Conservation (phyloP, 2,888 invertebrate species). For the Creontiades dilutus region DNA sequence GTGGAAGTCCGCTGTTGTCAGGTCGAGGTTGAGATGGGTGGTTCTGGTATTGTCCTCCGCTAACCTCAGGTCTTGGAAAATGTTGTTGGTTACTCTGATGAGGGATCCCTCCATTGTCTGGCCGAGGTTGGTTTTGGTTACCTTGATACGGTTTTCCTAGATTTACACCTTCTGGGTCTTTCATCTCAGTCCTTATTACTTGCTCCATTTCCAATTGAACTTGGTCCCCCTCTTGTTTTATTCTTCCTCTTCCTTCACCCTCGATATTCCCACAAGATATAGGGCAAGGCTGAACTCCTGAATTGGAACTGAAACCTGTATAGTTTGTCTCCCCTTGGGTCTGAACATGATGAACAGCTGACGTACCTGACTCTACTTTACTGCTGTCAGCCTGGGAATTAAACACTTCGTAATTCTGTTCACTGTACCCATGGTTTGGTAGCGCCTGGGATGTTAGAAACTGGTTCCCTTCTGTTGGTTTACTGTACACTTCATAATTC, state of each 20-base stretch:
- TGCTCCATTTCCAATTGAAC: constrained; percentile 69
- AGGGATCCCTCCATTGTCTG: neutral
- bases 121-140: neutral
- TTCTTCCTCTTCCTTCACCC: constrained; percentile 52
- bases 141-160: constrained; percentile 50
- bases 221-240: constrained; percentile 61
- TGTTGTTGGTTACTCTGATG: neutral
- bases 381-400: constrained; percentile 7
- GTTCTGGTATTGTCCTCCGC: neutral
- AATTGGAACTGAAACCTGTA: neutral
- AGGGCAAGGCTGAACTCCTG: neutral
- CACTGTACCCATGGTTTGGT: constrained; percentile 33
- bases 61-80: neutral
- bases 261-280: neutral
- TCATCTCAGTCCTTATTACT: constrained; percentile 67
- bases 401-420: constrained; percentile 44
- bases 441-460: neutral
- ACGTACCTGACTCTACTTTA: constrained; percentile 10
- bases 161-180: constrained; percentile 49
- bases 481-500: constrained; percentile 29
- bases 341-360: neutral
- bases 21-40: neutral
- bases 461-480: neutral
- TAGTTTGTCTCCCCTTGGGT: neutral
- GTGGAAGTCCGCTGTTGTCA: neutral